A percentile compares a stretch with the other conserved stretches of the same genome.
These are phyloP conservation scores for Rhyzopertha dominica DNA, from an alignment of 1,140 invertebrate species.

Conservation along the genomic window DNA sequence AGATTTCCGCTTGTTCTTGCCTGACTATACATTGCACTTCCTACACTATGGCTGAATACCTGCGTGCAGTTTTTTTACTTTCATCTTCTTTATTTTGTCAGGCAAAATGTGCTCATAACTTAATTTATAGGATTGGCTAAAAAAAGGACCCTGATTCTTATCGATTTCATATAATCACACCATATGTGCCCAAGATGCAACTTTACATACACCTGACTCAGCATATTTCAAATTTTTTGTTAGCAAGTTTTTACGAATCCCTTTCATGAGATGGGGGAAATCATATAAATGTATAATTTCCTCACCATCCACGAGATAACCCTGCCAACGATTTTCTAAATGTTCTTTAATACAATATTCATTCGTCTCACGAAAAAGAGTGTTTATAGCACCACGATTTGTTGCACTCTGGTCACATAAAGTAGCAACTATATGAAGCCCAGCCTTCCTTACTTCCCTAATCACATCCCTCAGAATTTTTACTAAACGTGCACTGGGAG, in stretches of 20 bases:
- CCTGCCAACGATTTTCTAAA: conserved; percentile 16
- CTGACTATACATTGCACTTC: background rate
- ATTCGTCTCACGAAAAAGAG: conserved; percentile 4
- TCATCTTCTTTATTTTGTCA: conserved; percentile 13
- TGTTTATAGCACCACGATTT: conserved; percentile 8
- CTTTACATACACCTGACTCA: conserved; percentile 2
- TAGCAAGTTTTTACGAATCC: conserved; percentile 32
- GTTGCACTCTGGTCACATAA: conserved; percentile 8
- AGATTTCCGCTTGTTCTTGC: too few species aligned
- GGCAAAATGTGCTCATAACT: conserved; percentile 6
- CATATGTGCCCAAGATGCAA: conserved; percentile 10
- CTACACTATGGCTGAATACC: conserved; percentile 12
- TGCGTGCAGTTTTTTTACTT: conserved; percentile 5
- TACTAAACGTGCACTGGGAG: background rate
- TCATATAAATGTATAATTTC: conserved; percentile 30
- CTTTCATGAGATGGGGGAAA: conserved; percentile 35
- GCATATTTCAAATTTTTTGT: conserved; percentile 25
- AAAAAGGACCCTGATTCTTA: background rate
- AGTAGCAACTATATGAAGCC: conserved; percentile 5
- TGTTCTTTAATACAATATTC: conserved; percentile 8
- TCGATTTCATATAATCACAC: conserved; percentile 12
- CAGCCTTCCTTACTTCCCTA: background rate
- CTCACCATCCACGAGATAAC: conserved; percentile 21
- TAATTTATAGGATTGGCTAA: conserved; percentile 11
- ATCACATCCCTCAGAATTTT: background rate